phyloP scores from a whole-genome alignment of 23 tunicate species.

The Halocynthia aurantium region DNA sequence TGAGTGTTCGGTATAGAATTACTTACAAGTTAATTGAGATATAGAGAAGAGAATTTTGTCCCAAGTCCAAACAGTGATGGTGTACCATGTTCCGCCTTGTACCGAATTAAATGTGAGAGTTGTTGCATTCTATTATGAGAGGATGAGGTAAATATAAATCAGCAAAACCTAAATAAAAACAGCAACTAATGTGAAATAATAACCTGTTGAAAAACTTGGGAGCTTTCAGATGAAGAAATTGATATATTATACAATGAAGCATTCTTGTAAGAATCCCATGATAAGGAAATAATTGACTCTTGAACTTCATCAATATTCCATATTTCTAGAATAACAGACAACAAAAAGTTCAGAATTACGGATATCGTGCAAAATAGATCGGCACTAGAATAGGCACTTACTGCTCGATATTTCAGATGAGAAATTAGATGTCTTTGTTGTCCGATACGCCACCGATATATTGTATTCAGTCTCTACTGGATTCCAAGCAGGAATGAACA shows the following conservation, averaged over 20 bases:
- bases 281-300: neutral
- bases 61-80: too few species aligned
- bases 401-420: constrained; percentile 1
- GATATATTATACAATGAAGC: constrained; percentile 5
- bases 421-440: neutral
- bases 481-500: constrained; percentile 8
- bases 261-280: constrained; percentile 22
- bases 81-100: too few species aligned
- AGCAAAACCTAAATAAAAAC: too few species aligned
- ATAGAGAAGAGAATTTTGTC: too few species aligned
- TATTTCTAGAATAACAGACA: neutral
- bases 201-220: too few species aligned
- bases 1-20: too few species aligned
- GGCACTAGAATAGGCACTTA: constrained; percentile 8
- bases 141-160: too few species aligned
- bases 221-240: neutral
- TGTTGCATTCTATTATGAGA: too few species aligned
- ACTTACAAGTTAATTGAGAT: too few species aligned
- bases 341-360: neutral
- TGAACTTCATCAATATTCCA: constrained; percentile 5
- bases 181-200: too few species aligned
- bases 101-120: too few species aligned
- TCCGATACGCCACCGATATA: constrained; percentile 13
- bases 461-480: constrained; percentile 3
- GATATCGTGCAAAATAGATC: neutral